Base-by-base conservation (phyloP, 2,888 invertebrate species). In the Tridacna gigas region DNA sequence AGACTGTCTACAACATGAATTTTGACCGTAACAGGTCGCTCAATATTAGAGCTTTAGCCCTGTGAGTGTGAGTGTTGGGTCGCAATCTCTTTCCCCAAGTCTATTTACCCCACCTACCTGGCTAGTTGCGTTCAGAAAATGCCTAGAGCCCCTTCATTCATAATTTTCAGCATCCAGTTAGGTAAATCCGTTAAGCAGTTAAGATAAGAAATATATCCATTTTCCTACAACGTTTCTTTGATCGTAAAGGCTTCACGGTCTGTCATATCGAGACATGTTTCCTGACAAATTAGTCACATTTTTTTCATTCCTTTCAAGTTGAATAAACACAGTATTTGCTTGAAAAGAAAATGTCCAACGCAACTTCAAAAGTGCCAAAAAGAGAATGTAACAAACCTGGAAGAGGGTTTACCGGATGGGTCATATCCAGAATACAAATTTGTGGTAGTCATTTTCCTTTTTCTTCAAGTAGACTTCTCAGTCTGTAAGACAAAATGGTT, bases 401-500 rank as follows among this genome's bases (percentile, higher is more conserved):
- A 91, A n/a, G 90, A 86, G 45, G 88, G 86, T 63, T 90, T 90
- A 76, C 73, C 69, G n/a, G 48, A 48, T 25, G 51, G 22, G 20
- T 88, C 88, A 0, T 75, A 76, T 26, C 91, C 91, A 75, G 88
- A 88, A 76, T 88, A 90, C 51, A 86, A 80, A 56, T 84, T 77
- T 66, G 91, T 91, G 25, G 91, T 90, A 26, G 90, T 90, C 90
- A 90, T 90, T 85, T 78, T 89, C 65, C 47, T n/a, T 5, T 80
- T 56, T 71, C 48, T 75, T 51, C 11, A 9, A 26, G 15, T 47
- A 48, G 12, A 37, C 13, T 60, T 61, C 13, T 63, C 25, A 65
- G 28, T 13, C 25, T 71, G 22, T 77, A 2, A 28, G 61, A 67
- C 28, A 76, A 76, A 47, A 76, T 56, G 67, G 47, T 37, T 37